Conservation (phyloP, 2,888 invertebrate species). For the Malthinus flaveolus region DNA sequence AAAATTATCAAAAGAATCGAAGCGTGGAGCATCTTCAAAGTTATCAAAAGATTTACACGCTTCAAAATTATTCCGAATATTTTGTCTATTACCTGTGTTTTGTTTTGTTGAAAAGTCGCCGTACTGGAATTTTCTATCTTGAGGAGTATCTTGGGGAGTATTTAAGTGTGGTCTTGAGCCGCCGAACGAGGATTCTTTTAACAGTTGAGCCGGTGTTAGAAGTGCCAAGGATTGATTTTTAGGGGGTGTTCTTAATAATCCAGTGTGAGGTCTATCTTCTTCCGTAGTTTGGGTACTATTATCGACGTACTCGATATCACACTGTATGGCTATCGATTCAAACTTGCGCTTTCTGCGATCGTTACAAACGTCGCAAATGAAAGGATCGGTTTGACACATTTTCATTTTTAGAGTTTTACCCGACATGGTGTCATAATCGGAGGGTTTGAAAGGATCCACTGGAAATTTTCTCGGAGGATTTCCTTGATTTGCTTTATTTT, state of each 20-base stretch:
- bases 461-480: neutral
- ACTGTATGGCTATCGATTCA: slow-evolving; percentile 38
- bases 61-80: neutral
- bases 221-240: slow-evolving; percentile 49
- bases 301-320: slow-evolving; percentile 36
- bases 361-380: slow-evolving; percentile 44
- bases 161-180: too few relatives aligned
- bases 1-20: slow-evolving; percentile 1
- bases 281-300: slow-evolving; percentile 49
- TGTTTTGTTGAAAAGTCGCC: too few relatives aligned
- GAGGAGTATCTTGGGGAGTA: too few relatives aligned
- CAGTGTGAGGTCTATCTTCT: slow-evolving; percentile 42
- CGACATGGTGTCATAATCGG: slow-evolving; percentile 4
- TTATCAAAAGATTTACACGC: neutral
- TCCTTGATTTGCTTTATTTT: neutral
- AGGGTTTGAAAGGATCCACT: neutral
- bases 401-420: slow-evolving; percentile 29
- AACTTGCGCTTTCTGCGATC: slow-evolving; percentile 40
- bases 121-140: too few relatives aligned
- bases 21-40: neutral
- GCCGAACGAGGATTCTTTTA: slow-evolving; percentile 22
- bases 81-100: too few relatives aligned
- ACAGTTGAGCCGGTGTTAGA: slow-evolving; percentile 51
- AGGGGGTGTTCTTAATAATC: slow-evolving; percentile 34
- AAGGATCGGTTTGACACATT: slow-evolving; percentile 42